Evolutionary conservation across 2,113 vertebrate genomes (phyloP).

Genomic region (Emydocephalus ijimae): DNA sequence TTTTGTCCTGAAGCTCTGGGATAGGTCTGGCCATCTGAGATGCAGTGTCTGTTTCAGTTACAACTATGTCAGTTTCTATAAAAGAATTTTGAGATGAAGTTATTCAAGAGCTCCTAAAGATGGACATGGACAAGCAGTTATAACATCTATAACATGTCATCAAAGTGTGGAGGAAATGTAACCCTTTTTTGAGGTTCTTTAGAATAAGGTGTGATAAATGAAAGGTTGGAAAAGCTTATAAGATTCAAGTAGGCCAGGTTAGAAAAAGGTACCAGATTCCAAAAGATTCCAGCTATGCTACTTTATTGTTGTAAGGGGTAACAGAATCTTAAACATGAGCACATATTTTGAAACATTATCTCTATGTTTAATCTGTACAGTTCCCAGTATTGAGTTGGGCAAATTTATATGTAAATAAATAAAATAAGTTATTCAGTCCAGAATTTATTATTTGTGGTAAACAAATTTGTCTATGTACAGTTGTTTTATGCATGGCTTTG

Average conservation of each 20-base stretch:
- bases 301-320: neutral
- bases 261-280: neutral
- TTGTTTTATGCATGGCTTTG: neutral
- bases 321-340: neutral
- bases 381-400: neutral
- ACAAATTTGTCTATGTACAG: neutral
- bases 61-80: neutral
- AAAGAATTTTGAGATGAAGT: neutral
- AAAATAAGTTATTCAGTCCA: neutral
- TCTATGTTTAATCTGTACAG: neutral
- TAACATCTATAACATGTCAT: neutral
- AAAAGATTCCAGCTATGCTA: neutral
- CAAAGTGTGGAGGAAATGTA: neutral
- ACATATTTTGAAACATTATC: neutral
- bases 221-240: neutral
- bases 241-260: neutral
- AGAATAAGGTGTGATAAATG: neutral
- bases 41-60: neutral
- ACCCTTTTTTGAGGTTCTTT: neutral
- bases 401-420: neutral
- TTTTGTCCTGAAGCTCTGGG: neutral
- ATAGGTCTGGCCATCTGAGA: neutral
- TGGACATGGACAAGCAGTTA: neutral
- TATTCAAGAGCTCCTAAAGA: neutral
- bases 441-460: neutral